These are phyloP conservation scores for Myopa testacea DNA, from an alignment of 2,888 invertebrate genomes.

Conservation along the genomic window DNA sequence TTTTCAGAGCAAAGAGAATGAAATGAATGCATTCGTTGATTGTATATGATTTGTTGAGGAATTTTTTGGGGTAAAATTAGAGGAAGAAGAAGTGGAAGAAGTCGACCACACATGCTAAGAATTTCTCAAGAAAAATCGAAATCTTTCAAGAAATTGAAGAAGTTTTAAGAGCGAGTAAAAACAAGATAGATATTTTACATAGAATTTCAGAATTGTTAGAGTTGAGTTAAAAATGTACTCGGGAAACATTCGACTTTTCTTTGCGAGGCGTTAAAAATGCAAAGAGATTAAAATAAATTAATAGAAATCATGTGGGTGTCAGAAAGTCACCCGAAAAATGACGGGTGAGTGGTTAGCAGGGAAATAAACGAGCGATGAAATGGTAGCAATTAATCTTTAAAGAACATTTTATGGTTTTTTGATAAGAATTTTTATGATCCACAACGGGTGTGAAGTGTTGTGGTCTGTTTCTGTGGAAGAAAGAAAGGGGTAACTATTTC, in stretches of 20 bases:
- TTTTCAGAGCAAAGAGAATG: too few species aligned
- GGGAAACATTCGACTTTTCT: neutral
- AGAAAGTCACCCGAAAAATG: neutral
- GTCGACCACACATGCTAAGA: slow-evolving; percentile 7
- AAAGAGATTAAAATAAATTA: slow-evolving; percentile 12
- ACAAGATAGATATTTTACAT: too few species aligned
- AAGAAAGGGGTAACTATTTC: neutral
- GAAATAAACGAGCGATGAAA: neutral
- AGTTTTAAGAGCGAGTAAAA: too few species aligned
- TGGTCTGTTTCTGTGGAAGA: neutral
- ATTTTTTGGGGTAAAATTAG: neutral
- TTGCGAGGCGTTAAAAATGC: neutral
- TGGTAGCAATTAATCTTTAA: slow-evolving; percentile 28
- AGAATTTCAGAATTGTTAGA: too few species aligned
- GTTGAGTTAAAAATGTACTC: neutral
- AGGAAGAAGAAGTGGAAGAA: neutral
- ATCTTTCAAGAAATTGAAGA: neutral
- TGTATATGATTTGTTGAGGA: neutral
- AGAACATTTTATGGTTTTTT: slow-evolving; percentile 15
- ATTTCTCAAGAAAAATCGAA: neutral
- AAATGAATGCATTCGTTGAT: neutral
- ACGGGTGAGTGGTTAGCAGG: neutral
- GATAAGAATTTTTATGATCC: slow-evolving; percentile 12
- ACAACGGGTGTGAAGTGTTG: neutral
- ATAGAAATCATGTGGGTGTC: slow-evolving; percentile 29